A percentile compares a stretch with the other conserved stretches of the same genome.
phyloP scores from a whole-genome alignment of 1,140 invertebrate genomes.

The Chrysomallon squamiferum region DNA sequence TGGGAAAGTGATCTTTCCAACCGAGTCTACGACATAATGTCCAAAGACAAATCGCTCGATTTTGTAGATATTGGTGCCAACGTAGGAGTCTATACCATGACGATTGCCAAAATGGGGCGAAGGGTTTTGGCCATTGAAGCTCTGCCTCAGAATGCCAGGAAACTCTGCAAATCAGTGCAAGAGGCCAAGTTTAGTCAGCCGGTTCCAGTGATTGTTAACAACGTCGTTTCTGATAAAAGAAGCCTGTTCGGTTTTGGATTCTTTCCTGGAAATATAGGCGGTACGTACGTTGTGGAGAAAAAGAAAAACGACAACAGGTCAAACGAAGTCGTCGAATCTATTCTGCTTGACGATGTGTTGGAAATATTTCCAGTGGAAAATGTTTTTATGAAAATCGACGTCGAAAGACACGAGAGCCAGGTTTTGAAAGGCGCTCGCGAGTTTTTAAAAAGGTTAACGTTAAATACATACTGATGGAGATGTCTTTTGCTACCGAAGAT shows the following conservation, averaged over 20 bases:
- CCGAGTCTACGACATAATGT: not conserved
- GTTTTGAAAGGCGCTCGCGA: not conserved
- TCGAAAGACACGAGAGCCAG: not conserved
- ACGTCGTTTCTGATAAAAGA: not conserved
- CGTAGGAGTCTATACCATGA: not conserved
- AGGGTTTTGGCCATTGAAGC: not conserved
- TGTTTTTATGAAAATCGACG: not conserved
- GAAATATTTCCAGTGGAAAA: slow-evolving; percentile 3
- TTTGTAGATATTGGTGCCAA: not conserved
- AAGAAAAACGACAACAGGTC: not conserved
- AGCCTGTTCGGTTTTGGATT: not conserved
- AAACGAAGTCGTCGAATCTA: not conserved
- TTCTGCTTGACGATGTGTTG: not conserved
- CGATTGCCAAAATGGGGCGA: not conserved
- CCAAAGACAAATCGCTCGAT: not conserved
- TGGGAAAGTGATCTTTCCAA: not conserved
- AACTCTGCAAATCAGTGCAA: not conserved
- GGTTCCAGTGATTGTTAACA: not conserved
- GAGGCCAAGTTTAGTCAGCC: too few relatives aligned
- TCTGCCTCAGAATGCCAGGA: not conserved
- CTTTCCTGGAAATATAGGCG: not conserved
- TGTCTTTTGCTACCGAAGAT: too few relatives aligned
- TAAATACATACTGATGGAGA: not conserved
- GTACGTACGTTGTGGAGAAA: not conserved
- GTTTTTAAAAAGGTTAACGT: slow-evolving; percentile 4